Evolutionary conservation across 2,113 vertebrate species (phyloP).

Genomic region (Pseudopodoces humilis): DNA sequence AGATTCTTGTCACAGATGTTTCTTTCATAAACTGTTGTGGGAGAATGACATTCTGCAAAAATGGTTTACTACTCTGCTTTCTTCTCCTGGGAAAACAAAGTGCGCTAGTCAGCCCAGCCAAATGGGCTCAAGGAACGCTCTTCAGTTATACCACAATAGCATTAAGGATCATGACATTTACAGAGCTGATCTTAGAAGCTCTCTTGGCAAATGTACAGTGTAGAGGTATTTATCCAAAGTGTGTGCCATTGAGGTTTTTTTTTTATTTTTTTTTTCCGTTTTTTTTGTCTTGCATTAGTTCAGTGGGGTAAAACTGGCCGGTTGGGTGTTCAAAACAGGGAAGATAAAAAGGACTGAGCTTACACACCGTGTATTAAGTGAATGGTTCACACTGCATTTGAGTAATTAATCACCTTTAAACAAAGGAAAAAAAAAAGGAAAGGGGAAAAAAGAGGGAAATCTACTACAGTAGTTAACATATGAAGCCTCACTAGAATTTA

Average conservation of each 20-base stretch:
- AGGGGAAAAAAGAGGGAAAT: background rate
- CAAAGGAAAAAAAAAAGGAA: background rate
- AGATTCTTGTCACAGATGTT: constrained; percentile 88
- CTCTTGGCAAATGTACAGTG: constrained; percentile 75
- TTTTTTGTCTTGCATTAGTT: constrained; percentile 50
- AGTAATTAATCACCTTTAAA: constrained; percentile 64
- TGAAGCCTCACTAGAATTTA: constrained; percentile 25
- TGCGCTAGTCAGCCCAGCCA: constrained; percentile 71
- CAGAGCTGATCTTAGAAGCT: constrained; percentile 78
- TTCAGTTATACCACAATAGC: constrained; percentile 78
- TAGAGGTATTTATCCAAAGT: constrained; percentile 74
- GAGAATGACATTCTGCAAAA: constrained; percentile 84
- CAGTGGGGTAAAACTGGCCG: constrained; percentile 47
- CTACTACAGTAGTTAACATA: constrained; percentile 15
- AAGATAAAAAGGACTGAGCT: constrained; percentile 57
- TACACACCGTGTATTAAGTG: constrained; percentile 62
- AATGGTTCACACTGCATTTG: constrained; percentile 57
- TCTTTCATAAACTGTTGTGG: constrained; percentile 87
- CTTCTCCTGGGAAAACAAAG: constrained; percentile 82
- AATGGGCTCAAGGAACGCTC: constrained; percentile 78
- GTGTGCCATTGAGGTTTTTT: constrained; percentile 52
- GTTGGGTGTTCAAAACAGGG: constrained; percentile 55
- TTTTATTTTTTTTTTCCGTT: constrained; percentile 14
- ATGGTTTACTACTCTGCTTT: constrained; percentile 81
- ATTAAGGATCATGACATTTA: constrained; percentile 77